Evolutionary conservation across 2,113 vertebrate species (phyloP).

Genomic region (Thalassoma bifasciatum): DNA sequence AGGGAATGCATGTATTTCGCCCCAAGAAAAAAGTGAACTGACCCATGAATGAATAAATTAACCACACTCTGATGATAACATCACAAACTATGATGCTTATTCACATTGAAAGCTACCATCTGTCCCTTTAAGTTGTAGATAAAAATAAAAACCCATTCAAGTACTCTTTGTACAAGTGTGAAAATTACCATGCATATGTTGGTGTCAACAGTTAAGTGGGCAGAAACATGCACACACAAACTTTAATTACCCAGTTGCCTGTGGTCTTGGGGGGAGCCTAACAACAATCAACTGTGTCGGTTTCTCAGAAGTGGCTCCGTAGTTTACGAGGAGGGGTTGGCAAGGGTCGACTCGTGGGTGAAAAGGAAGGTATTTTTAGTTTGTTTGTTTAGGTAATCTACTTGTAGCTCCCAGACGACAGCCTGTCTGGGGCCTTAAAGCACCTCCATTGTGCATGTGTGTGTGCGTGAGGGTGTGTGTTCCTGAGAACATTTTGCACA

Average conservation of each 20-base stretch:
- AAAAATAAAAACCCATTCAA: neutral
- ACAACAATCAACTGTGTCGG: slow-evolving; percentile 33
- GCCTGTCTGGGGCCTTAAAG: slow-evolving; percentile 80
- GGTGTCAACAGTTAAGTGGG: slow-evolving; percentile 40
- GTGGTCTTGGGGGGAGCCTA: slow-evolving; percentile 44
- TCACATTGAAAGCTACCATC: too few relatives aligned
- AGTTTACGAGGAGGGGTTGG: slow-evolving; percentile 11
- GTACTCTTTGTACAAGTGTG: neutral
- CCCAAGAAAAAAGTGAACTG: too few relatives aligned
- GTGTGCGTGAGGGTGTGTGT: slow-evolving; percentile 43
- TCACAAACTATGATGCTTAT: neutral
- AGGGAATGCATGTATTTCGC: too few relatives aligned
- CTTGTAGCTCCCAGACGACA: slow-evolving; percentile 74
- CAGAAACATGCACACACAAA: slow-evolving; percentile 39
- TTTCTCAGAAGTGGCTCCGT: slow-evolving; percentile 33
- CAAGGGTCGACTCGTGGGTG: slow-evolving; percentile 35
- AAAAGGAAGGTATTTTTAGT: slow-evolving; percentile 79
- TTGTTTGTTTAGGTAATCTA: slow-evolving; percentile 82
- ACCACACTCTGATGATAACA: too few relatives aligned
- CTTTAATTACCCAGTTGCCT: slow-evolving; percentile 38
- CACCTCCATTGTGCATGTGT: slow-evolving; percentile 79
- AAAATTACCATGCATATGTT: slow-evolving; percentile 1
- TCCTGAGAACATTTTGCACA: slow-evolving; percentile 28
- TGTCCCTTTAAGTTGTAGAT: slow-evolving; percentile 2
- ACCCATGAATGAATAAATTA: too few relatives aligned